Evolutionary conservation across 23 tunicate genomes (phyloP), one percentile per base, ranked within the genome.

Genomic region (Halocynthia aurantium): DNA sequence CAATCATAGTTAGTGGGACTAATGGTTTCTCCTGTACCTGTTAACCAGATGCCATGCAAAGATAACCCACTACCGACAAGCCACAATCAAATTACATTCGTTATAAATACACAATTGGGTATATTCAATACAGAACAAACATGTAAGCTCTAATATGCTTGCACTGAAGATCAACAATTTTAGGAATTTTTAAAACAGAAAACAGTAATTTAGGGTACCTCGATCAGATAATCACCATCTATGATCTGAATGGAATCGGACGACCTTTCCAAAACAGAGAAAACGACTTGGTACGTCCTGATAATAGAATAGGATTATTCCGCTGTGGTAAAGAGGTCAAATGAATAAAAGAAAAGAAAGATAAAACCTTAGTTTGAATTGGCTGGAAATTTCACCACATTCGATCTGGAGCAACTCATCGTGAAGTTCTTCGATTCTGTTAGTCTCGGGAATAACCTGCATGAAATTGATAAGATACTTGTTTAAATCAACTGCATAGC

Each of bases 391-490:
- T 8, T 65, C 77, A 7, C 82, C 91, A 9, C 81, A 69, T 73
- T 86, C 91, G 8, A 86, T 69, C 56, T 86, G 85, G 57, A 75
- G 53, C 8, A 86, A 13, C 56, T 86, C 91, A 55, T 86, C 91
- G 75, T 86, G 84, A 31, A 86, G n/a, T 40, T 86, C 91, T 52
- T 86, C 83, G 31, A 81, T 50, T 7, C 61, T 86, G 7, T 60
- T 66, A 8, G 91, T 80, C 44, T 70, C 91, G 60, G 60, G 66
- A 7, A 86, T 66, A 8, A 86, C 19, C 91, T 86, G 52, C 0
- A 76, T 67, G 8, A 56, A 81, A 55, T 10, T 11, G 15, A 11
- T 15, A 2, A 15, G 13, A 15, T 60, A 15, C 17, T 4, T 18
- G 4, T 67, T 67, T 4, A 67, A 13, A 11, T 67, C 31, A 44